Conservation (phyloP, 2,797 vertebrate genomes). For the Chaenodraco wilsoni region DNA sequence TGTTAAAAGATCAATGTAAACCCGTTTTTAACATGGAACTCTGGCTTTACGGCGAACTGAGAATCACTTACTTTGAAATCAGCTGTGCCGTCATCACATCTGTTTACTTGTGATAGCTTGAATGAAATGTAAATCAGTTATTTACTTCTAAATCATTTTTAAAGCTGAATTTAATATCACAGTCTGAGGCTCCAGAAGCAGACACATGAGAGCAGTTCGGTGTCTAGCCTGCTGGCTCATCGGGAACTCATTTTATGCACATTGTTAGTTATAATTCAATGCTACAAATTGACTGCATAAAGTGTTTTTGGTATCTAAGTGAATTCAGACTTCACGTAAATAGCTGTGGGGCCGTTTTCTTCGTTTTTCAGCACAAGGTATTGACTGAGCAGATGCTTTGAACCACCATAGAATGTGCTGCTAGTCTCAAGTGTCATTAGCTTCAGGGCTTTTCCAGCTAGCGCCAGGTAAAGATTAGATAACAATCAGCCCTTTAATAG, state of each 20-base stretch:
- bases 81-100: background rate
- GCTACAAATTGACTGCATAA: conserved; percentile 73
- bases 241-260: conserved; percentile 65
- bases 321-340: conserved; percentile 74
- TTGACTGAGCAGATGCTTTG: conserved; percentile 81
- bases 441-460: conserved; percentile 81
- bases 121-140: conserved; percentile 4
- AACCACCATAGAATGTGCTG: conserved; percentile 81
- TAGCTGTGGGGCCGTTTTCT: conserved; percentile 70
- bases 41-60: background rate
- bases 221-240: conserved; percentile 53
- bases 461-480: conserved; percentile 87
- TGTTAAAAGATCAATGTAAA: conserved; percentile 33
- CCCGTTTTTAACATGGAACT: conserved; percentile 3
- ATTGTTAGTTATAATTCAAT: conserved; percentile 72
- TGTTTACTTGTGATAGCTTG: conserved; percentile 1
- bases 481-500: conserved; percentile 86
- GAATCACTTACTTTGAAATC: background rate
- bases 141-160: conserved; percentile 7
- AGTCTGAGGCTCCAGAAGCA: conserved; percentile 35
- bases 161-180: conserved; percentile 39
- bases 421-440: conserved; percentile 86
- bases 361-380: conserved; percentile 70
- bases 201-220: conserved; percentile 43
- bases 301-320: conserved; percentile 68